Percentiles rank a stretch among this genome's conserved stretches.
Conservation (phyloP, 30 jellyfish, hydroid and myxozoan species). For the Hydractinia symbiolongicarpus region DNA sequence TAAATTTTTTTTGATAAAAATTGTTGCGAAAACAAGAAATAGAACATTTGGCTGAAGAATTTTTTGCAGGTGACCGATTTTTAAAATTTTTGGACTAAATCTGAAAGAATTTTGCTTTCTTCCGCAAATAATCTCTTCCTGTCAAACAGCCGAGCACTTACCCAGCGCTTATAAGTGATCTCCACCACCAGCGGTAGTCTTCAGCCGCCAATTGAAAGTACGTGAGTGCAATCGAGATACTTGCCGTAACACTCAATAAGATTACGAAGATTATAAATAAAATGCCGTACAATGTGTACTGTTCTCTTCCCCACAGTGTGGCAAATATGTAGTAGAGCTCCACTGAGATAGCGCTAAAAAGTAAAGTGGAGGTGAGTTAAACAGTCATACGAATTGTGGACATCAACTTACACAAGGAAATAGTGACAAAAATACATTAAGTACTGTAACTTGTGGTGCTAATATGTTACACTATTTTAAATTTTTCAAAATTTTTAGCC, state of each 20-base stretch:
- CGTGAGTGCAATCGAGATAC: slow-evolving; percentile 79
- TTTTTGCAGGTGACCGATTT: too few relatives aligned
- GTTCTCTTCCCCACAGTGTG: slow-evolving; percentile 92
- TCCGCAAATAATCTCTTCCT: background rate
- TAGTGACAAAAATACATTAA: background rate
- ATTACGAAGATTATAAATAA: slow-evolving; percentile 67
- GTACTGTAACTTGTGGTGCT: background rate
- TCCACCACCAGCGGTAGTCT: slow-evolving; percentile 97
- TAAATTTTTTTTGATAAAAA: too few relatives aligned
- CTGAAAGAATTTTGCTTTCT: too few relatives aligned
- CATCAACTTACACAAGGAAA: slow-evolving; percentile 2
- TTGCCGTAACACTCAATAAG: slow-evolving; percentile 86
- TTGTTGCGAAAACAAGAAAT: too few relatives aligned
- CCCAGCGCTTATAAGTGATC: slow-evolving; percentile 80
- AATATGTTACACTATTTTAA: too few relatives aligned
- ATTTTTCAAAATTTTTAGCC: background rate
- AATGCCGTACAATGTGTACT: slow-evolving; percentile 77
- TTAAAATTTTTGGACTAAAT: too few relatives aligned
- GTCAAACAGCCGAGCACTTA: slow-evolving; percentile 17
- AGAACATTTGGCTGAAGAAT: too few relatives aligned
- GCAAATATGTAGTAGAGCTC: slow-evolving; percentile 81
- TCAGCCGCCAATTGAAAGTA: slow-evolving; percentile 92
- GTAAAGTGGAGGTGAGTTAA: too few relatives aligned
- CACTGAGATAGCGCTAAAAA: slow-evolving; percentile 76
- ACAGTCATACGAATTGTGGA: background rate